Base-by-base conservation (phyloP, 2,797 vertebrate species). In the Argyrosomus regius region DNA sequence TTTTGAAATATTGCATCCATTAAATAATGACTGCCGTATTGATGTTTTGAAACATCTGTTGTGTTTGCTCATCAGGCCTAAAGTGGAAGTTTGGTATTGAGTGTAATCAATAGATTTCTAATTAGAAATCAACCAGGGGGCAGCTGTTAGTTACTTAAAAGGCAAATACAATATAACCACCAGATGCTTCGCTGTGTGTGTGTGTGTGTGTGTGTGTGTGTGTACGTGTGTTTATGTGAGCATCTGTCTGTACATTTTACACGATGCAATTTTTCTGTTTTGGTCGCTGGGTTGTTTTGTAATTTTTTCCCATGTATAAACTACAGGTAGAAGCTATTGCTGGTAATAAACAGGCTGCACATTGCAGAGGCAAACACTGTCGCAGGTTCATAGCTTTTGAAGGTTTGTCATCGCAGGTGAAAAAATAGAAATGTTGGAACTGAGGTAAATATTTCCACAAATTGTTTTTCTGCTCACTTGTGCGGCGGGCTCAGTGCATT, bases 71-170 rank as follows among this genome's bases (percentile, higher is more conserved):
- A 87, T 89, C 83, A 77, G 66, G 78, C 86, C 67, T 61, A 72
- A 77, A 87, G 80, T 87, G 72, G 81, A 90, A 80, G 80, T 81
- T 90, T 75, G 83, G 41, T 90, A 88, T 85, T 79, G 87, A 88
- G 71, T 82, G 59, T 89, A 94, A 94, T 94, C 92, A 93, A 93
- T 93, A 92, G 88, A 75, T 86, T 87, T 86, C 87, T 91, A 94
- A 93, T 91, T 90, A 92, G 82, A 91, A 91, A 90, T 86, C 88
- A 88, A 87, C 84, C 70, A 65, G 20, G 63, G 86, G 84, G 91
- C 91, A 94, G 90, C 90, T 94, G 93, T 87, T 92, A 79, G 88
- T 87, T 85, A 88, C 86, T 92, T 91, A 90, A 92, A 91, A 92
- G 64, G 67, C 79, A 89, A 92, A 92, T 85, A 86, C 73, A 83